phyloP scores from a whole-genome alignment of 2,113 vertebrate genomes.

The Ia io region DNA sequence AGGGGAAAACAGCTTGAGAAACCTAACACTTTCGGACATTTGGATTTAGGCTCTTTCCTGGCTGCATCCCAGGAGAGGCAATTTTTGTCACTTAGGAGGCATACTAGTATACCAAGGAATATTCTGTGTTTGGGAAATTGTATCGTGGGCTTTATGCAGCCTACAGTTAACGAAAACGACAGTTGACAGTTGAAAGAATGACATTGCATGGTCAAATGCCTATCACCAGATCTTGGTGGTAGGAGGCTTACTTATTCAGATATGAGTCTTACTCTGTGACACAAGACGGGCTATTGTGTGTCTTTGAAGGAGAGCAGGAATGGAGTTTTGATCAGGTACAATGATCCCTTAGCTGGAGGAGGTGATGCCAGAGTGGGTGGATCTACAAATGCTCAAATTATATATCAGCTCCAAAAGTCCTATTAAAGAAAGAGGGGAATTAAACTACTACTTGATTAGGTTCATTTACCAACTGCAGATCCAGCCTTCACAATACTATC shows the following conservation, averaged over 20 bases:
- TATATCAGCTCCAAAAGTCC: background rate
- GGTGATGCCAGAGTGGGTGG: background rate
- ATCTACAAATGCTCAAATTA: background rate
- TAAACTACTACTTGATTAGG: background rate
- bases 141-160: background rate
- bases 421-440: background rate
- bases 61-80: background rate
- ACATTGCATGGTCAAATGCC: background rate
- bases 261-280: background rate
- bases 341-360: background rate
- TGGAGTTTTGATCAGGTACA: background rate
- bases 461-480: background rate
- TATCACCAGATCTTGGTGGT: background rate
- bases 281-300: background rate
- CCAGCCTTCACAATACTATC: background rate
- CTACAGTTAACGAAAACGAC: background rate
- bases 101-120: background rate
- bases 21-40: background rate
- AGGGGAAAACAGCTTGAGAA: background rate
- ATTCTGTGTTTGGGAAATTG: background rate
- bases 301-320: background rate
- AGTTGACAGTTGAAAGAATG: background rate
- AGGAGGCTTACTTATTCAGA: background rate
- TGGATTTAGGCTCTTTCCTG: background rate
- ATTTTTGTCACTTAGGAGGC: background rate